Evolutionary conservation across 1,140 invertebrate genomes (phyloP), one percentile per base, ranked within the genome.

Genomic region (Nylanderia fulva): DNA sequence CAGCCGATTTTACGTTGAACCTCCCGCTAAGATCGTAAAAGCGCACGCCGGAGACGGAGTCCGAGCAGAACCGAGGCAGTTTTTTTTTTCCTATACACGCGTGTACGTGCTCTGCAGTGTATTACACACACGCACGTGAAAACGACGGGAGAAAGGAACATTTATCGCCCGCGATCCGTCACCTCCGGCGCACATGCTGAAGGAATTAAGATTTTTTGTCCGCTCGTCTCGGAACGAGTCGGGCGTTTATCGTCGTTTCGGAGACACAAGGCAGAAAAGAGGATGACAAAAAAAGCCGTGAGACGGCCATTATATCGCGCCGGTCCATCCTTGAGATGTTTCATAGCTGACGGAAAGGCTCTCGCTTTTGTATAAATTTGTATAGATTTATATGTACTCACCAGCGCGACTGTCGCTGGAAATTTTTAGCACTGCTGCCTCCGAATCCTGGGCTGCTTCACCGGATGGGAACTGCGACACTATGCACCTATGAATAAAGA

Each of bases 121-220:
- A 27, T 15, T 7, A 33, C 7, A 33, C 36, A 11, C 3, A 24
- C 24, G 4, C 56, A 13, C 36, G 1, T 2, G 48, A 60, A 8
- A 60, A 33, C 69, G 68, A 54, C 48, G 87, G 75, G 74, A 42
- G 82, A 75, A 63, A 79, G 56, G 42, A 76, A 75, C 87, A 85
- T 90, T 91, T 90, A 90, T 90, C 88, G 89, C 52, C 33, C 39
- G 39, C 85, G 76, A 92, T 90, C 89, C 90, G 87, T 92, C 91
- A 92, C 86, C 82, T 87, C 48, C 48, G 39, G 54, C 76, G 71
- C 88, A 87, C 92, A 92, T 91, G 88, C 76, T 91, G 88, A 92
- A 92, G 90, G 90, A 91, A 92, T 92, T 91, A 91, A 91, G 85
- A 85, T 87, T 92, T 90, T 90, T 90, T 90, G 68, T 48, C 76